Base-by-base conservation (phyloP, 2,113 vertebrate genomes). In the Pandion haliaetus region DNA sequence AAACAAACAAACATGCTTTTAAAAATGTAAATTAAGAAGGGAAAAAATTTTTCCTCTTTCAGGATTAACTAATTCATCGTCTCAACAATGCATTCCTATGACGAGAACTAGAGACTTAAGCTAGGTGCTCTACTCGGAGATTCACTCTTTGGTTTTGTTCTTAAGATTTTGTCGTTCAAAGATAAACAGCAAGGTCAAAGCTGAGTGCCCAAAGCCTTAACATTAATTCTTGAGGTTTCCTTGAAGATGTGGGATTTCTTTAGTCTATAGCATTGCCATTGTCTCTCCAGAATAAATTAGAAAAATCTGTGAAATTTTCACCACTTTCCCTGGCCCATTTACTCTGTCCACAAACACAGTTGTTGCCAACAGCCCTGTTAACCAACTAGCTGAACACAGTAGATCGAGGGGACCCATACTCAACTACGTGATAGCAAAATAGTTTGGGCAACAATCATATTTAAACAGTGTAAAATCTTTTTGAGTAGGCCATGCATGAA, bases 1-100 rank as follows among this genome's bases (percentile, higher is more conserved):
- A 95, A 96, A 94, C 89, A 95, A 97, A 94, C 84, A 94, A 92
- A 96, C 54, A 94, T 74, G 88, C 55, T 94, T 96, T 86, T 4
- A 11, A 95, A 95, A 86, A 93, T 93, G 92, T 88, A 96, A 96
- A 93, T 95, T 88, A 74, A 55, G 93, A 89, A 50, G 88, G 50
- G 28, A 72, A 90, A 78, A 90, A 34, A 25, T 3, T 14, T 36
- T 72, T 82, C 54, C 45, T 69, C 57, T 63, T 86, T 70, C 78
- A 74, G 61, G 16, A 84, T 86, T 84, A 95, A 89, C 81, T 72
- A 86, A 84, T 90, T 92, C 81, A 25, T 82, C 1, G 2, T 49
- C 72, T 91, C 29, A 3, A 40, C 67, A 71, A 66, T 10, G 29
- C 29, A 17, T 87, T 89, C 59, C 40, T 55, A 1, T 2, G 4